Percentiles rank a stretch among this genome's conserved stretches.
Conservation (phyloP, 2,113 vertebrate species). For the Solea solea region DNA sequence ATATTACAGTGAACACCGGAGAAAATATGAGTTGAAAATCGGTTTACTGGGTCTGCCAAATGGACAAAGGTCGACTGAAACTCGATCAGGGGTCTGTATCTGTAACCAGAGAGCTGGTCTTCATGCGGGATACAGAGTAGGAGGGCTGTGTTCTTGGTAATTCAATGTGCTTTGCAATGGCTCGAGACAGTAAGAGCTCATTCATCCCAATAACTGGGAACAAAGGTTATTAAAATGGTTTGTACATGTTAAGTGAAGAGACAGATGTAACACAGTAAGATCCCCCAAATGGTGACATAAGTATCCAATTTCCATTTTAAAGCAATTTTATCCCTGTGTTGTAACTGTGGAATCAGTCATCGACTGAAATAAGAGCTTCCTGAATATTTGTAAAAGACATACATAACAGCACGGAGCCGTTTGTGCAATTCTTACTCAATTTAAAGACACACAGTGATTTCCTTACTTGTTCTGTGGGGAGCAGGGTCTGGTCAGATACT, state of each 20-base stretch:
- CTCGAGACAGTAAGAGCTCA: neutral
- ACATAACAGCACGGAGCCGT: neutral
- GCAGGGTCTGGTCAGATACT: slow-evolving; percentile 99
- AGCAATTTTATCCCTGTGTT: neutral
- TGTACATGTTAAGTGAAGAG: neutral
- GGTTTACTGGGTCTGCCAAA: slow-evolving; percentile 1
- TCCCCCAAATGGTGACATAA: too few species aligned
- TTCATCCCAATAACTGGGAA: neutral
- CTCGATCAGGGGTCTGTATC: slow-evolving; percentile 7
- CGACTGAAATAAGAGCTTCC: neutral
- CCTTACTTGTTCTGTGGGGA: slow-evolving; percentile 98
- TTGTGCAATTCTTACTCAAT: neutral
- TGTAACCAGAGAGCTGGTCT: slow-evolving; percentile 13
- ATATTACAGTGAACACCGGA: neutral
- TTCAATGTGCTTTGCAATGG: slow-evolving; percentile 5
- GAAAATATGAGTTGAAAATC: neutral
- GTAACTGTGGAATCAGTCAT: neutral
- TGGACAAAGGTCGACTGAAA: slow-evolving; percentile 14
- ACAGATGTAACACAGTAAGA: too few species aligned
- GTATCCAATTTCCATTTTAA: neutral
- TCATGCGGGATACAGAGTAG: slow-evolving; percentile 12
- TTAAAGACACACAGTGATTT: slow-evolving; percentile 8
- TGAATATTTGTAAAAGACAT: neutral
- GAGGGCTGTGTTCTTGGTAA: slow-evolving; percentile 9
- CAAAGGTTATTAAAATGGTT: neutral